Percentiles rank a stretch among this genome's conserved stretches.
These are phyloP conservation scores for Centroberyx gerrardi DNA, from an alignment of 2,797 vertebrate species.

Conservation along the genomic window DNA sequence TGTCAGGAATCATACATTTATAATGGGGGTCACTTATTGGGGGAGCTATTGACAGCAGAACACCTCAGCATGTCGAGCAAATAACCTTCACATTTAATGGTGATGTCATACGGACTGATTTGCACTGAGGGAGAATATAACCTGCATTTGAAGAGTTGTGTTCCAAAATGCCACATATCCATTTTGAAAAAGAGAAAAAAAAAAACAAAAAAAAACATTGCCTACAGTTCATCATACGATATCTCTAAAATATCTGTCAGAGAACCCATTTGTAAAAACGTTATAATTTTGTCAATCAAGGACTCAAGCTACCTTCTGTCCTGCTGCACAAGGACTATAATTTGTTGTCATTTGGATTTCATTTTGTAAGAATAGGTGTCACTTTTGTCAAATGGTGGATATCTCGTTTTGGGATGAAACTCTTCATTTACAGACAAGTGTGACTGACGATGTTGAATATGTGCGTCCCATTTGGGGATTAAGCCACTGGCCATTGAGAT, in stretches of 20 bases:
- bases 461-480: constrained; percentile 55
- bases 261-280: constrained; percentile 35
- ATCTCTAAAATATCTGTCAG: background rate
- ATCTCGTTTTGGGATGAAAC: constrained; percentile 37
- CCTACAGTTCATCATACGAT: background rate
- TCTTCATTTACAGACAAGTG: constrained; percentile 45
- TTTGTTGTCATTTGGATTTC: constrained; percentile 56
- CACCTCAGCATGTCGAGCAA: constrained; percentile 62
- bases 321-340: constrained; percentile 16
- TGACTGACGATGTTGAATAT: constrained; percentile 55
- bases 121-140: constrained; percentile 48
- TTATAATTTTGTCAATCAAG: constrained; percentile 32
- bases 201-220: background rate
- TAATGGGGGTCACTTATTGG: constrained; percentile 70
- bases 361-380: constrained; percentile 50
- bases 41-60: constrained; percentile 61
- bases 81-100: constrained; percentile 56
- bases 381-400: constrained; percentile 22
- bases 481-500: constrained; percentile 64
- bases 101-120: constrained; percentile 65
- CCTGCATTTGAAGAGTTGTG: constrained; percentile 10
- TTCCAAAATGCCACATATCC: constrained; percentile 16
- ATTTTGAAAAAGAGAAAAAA: background rate
- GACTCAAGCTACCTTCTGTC: constrained; percentile 47
- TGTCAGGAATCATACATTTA: constrained; percentile 77